phyloP scores from a whole-genome alignment of 2,113 vertebrate genomes.

The Sphyrna mokarran region DNA sequence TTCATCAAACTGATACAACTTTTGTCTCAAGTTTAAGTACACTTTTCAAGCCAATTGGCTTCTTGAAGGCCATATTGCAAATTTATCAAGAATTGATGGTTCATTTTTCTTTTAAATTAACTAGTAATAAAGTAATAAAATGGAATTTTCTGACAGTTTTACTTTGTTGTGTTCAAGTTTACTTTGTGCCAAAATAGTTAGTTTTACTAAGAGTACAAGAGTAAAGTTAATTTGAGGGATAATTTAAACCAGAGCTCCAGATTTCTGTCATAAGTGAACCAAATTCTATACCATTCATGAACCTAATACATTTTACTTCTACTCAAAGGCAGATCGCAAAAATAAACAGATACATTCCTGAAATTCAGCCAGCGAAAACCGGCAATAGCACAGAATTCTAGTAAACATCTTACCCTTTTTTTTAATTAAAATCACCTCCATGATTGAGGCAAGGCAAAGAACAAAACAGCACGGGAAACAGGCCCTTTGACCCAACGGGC shows the following conservation, averaged over 20 bases:
- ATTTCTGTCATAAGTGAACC: not conserved
- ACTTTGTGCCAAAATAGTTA: not conserved
- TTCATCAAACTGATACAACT: not conserved
- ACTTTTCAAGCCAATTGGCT: not conserved
- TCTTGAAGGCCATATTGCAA: not conserved
- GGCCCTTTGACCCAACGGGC: no score
- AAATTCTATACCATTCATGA: no score
- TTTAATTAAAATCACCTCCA: not conserved
- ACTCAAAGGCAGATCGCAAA: no score
- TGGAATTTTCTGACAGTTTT: not conserved
- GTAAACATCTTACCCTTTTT: not conserved
- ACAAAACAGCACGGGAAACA: no score
- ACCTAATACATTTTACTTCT: no score
- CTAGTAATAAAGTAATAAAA: not conserved
- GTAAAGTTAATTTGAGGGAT: no score
- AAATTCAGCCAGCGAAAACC: not conserved
- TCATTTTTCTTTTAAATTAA: not conserved
- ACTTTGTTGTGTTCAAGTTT: not conserved
- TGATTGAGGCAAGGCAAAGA: no score
- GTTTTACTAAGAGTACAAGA: not conserved
- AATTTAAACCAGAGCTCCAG: not conserved
- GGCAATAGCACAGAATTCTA: not conserved
- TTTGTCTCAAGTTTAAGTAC: not conserved
- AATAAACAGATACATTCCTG: not conserved
- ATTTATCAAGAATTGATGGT: not conserved